These are phyloP conservation scores for Coelopa frigida DNA, from an alignment of 1,140 invertebrate genomes.

Conservation along the genomic window DNA sequence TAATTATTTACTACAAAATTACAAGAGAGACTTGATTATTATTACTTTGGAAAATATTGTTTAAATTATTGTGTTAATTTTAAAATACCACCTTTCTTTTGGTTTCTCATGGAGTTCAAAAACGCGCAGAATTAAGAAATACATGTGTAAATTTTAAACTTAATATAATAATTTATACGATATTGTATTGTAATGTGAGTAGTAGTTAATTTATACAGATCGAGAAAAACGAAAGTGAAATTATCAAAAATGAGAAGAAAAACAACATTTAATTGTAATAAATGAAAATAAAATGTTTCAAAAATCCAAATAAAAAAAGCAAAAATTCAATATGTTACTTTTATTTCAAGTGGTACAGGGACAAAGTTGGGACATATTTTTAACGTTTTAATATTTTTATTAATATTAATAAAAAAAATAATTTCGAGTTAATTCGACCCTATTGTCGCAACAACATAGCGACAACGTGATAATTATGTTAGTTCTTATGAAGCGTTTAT, in stretches of 20 bases:
- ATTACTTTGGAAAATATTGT: background rate
- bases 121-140: too few relatives aligned
- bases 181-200: slow-evolving; percentile 8
- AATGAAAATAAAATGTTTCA: slow-evolving; percentile 8
- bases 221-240: slow-evolving; percentile 5
- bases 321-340: background rate
- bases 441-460: background rate
- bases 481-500: slow-evolving; percentile 2
- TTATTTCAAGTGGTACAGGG: background rate
- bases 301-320: slow-evolving; percentile 5
- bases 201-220: slow-evolving; percentile 12
- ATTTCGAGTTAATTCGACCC: slow-evolving; percentile 1
- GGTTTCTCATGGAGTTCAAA: too few relatives aligned
- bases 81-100: background rate
- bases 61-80: background rate
- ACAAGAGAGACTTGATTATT: background rate
- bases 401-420: slow-evolving; percentile 1
- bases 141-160: too few relatives aligned
- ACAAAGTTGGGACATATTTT: slow-evolving; percentile 4
- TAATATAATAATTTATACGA: too few relatives aligned
- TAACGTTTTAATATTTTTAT: slow-evolving; percentile 3
- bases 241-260: background rate
- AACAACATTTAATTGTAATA: slow-evolving; percentile 11
- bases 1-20: background rate
- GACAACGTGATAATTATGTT: slow-evolving; percentile 1